Evolutionary conservation across 2,113 vertebrate species (phyloP).

Genomic region (Halichoeres trimaculatus): DNA sequence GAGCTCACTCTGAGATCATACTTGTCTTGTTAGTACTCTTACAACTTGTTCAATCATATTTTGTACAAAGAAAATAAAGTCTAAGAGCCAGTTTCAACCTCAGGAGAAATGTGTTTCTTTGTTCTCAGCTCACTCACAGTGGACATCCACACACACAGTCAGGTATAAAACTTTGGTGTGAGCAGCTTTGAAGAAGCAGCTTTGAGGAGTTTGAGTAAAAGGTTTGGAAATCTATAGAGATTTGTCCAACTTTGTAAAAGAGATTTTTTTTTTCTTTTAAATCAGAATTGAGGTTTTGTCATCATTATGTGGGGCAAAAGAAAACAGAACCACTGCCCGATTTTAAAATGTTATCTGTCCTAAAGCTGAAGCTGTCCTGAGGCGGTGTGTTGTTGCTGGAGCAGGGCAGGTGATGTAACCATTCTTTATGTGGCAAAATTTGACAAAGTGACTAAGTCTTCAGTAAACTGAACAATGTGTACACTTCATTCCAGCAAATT

Average conservation of each 20-base stretch:
- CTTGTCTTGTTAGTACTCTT: neutral
- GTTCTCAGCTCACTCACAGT: neutral
- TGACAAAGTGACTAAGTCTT: too few species aligned
- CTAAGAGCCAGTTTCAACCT: neutral
- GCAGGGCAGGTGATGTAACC: too few species aligned
- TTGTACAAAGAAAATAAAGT: too few species aligned
- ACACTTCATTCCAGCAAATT: too few species aligned
- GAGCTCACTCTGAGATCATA: neutral
- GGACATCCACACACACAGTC: neutral
- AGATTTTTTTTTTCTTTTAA: neutral
- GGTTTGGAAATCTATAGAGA: neutral
- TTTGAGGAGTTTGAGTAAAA: neutral
- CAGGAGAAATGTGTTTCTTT: too few species aligned
- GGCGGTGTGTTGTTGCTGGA: too few species aligned
- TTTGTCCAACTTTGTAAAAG: neutral
- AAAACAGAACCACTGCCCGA: too few species aligned
- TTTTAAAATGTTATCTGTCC: too few species aligned
- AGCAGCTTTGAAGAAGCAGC: neutral
- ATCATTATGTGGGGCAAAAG: neutral
- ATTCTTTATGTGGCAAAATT: too few species aligned
- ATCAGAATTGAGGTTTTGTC: neutral
- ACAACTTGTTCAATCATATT: neutral
- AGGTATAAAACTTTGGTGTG: neutral
- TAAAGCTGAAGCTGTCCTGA: too few species aligned
- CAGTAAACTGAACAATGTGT: too few species aligned